Percentiles rank a stretch among this genome's conserved stretches.
Conservation (phyloP, 2,797 vertebrate species). For the Silurus aristotelis region DNA sequence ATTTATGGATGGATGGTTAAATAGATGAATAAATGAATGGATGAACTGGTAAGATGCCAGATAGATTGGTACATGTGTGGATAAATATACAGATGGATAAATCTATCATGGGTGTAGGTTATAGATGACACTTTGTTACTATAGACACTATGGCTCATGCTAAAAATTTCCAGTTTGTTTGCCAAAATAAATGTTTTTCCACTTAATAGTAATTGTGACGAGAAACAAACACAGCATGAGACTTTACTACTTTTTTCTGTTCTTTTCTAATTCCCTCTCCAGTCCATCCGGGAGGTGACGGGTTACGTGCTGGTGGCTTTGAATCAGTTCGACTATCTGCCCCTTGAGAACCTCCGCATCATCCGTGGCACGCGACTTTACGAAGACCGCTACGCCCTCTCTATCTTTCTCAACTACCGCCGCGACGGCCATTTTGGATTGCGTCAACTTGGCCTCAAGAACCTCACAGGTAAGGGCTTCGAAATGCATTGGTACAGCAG, state of each 20-base stretch:
- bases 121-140: too few relatives aligned
- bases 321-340: constrained; percentile 97
- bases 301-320: constrained; percentile 96
- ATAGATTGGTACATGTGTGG: too few relatives aligned
- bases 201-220: too few relatives aligned
- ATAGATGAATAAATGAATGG: too few relatives aligned
- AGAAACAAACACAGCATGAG: background rate
- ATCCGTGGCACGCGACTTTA: constrained; percentile 94
- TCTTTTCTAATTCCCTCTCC: constrained; percentile 51
- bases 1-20: too few relatives aligned
- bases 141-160: background rate
- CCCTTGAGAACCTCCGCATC: constrained; percentile 94
- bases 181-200: background rate
- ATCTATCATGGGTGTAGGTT: too few relatives aligned
- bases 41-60: too few relatives aligned
- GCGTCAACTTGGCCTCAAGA: constrained; percentile 89
- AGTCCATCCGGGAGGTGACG: constrained; percentile 97
- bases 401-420: constrained; percentile 96
- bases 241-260: background rate
- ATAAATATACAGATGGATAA: too few relatives aligned
- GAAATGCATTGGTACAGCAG: background rate
- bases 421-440: constrained; percentile 93
- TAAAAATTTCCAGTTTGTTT: background rate
- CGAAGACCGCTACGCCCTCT: constrained; percentile 91
- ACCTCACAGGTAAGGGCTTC: constrained; percentile 81